Evolutionary conservation across 1,140 invertebrate genomes (phyloP).

Genomic region (Drosophila teissieri): DNA sequence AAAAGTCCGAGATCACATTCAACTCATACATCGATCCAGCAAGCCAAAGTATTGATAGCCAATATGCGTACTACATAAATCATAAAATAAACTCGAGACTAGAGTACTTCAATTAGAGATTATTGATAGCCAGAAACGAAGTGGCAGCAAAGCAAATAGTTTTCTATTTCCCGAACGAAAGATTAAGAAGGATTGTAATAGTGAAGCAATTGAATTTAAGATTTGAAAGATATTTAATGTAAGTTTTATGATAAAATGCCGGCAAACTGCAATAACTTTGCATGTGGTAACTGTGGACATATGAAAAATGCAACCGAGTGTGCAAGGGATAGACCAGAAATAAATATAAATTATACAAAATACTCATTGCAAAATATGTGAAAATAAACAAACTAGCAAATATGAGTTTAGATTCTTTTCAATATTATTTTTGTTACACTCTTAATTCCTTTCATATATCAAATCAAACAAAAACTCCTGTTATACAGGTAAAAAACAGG

Average conservation of each 20-base stretch:
- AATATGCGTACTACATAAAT: conserved; percentile 52
- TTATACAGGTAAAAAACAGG: too few relatives aligned
- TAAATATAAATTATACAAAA: conserved; percentile 74
- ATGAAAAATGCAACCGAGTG: conserved; percentile 58
- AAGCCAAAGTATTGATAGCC: conserved; percentile 80
- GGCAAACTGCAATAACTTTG: conserved; percentile 40
- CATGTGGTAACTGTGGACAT: conserved; percentile 51
- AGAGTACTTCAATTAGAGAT: conserved; percentile 69
- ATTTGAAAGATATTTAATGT: conserved; percentile 70
- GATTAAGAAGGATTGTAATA: conserved; percentile 29
- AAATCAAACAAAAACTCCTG: too few relatives aligned
- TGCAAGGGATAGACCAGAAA: conserved; percentile 53
- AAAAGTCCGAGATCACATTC: conserved; percentile 36
- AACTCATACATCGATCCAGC: conserved; percentile 60
- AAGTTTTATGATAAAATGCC: conserved; percentile 73
- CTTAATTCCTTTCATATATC: too few relatives aligned
- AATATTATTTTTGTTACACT: too few relatives aligned
- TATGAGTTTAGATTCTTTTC: conserved; percentile 9
- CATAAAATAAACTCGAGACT: conserved; percentile 60
- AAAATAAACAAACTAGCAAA: conserved; percentile 79
- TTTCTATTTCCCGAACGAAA: conserved; percentile 66
- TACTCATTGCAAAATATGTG: conserved; percentile 64
- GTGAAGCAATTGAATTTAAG: conserved; percentile 78
- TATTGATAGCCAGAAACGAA: conserved; percentile 29
- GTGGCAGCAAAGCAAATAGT: conserved; percentile 56